These are phyloP conservation scores for Chionodraco myersi DNA, from an alignment of 2,113 vertebrate genomes.

Conservation along the genomic window DNA sequence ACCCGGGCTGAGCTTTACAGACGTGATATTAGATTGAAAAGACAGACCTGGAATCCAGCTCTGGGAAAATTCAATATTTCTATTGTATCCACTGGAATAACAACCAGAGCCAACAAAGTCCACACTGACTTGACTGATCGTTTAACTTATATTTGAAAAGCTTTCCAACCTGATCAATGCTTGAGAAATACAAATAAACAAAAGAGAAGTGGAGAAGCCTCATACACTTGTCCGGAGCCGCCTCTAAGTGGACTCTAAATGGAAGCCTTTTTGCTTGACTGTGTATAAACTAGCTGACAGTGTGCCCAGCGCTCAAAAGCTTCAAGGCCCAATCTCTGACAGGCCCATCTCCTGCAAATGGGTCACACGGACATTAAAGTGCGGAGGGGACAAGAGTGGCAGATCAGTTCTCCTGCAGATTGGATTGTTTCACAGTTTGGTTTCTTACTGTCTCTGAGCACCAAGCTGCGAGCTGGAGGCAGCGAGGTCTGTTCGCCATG, in stretches of 20 bases:
- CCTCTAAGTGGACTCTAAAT: constrained; percentile 57
- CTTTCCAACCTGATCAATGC: constrained; percentile 45
- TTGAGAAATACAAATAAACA: constrained; percentile 39
- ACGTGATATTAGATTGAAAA: constrained; percentile 64
- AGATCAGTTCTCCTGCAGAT: constrained; percentile 52
- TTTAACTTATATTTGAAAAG: constrained; percentile 49
- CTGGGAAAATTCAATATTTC: constrained; percentile 58
- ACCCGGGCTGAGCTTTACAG: constrained; percentile 56
- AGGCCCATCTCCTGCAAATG: constrained; percentile 70
- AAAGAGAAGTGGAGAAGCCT: constrained; percentile 24
- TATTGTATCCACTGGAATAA: constrained; percentile 44
- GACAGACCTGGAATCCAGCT: constrained; percentile 52
- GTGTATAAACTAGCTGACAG: constrained; percentile 57
- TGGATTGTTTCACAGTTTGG: constrained; percentile 61
- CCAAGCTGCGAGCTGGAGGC: constrained; percentile 59
- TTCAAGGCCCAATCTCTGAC: constrained; percentile 69
- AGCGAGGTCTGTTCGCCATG: constrained; percentile 45
- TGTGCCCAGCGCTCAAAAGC: constrained; percentile 59
- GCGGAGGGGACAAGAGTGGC: constrained; percentile 40
- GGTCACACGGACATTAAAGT: constrained; percentile 73
- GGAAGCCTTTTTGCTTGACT: constrained; percentile 35
- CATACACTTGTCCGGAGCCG: constrained; percentile 50
- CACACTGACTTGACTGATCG: constrained; percentile 22
- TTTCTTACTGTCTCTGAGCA: constrained; percentile 53
- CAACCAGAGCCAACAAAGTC: constrained; percentile 32